Evolutionary conservation across 2,888 invertebrate genomes (phyloP), one percentile per base, ranked within the genome.

Genomic region (Unio pictorum): DNA sequence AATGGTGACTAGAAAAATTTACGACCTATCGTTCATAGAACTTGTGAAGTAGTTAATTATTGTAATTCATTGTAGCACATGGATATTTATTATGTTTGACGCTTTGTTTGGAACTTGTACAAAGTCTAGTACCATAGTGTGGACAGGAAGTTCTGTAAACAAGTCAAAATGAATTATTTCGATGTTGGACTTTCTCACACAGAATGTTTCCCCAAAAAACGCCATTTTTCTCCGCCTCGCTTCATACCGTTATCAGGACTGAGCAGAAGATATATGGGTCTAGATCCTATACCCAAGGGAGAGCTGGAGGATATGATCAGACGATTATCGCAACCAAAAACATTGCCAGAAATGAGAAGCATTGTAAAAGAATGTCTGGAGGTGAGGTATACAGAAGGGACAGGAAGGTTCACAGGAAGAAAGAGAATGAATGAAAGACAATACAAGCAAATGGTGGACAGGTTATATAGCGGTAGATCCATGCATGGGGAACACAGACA

Each of bases 121-220:
- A 45, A 45, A 15, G 45, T 45, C 45, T 45, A 45, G 45, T 15
- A 15, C 11, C 11, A 45, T 4, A 45, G 8, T 45, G 3, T 11
- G 45, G 45, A 45, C 45, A 15, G 15, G 45, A 45, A 45, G 15
- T 45, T 45, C 45, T 3, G 45, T 3, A 15, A 45, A 45, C 15
- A 61, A 8, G 15, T 63, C 28, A 23, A 26, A 17, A 80, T 80
- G 80, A 80, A 80, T 72, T 80, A 78, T 56, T 64, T 80, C 54
- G 80, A 80, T 57, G 72, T 76, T 6, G 80, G 80, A 20, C 60
- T 80, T 54, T 75, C 80, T 20, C 80, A 80, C 55, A 71, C 76
- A 18, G 71, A 76, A 20, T 75, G 77, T 55, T 76, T 64, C 54
- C 76, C 72, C 5, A 65, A 60, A 30, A 78, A 73, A 55, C 72